Evolutionary conservation across 2,797 vertebrate species (phyloP).

Genomic region (Trematomus bernacchii): DNA sequence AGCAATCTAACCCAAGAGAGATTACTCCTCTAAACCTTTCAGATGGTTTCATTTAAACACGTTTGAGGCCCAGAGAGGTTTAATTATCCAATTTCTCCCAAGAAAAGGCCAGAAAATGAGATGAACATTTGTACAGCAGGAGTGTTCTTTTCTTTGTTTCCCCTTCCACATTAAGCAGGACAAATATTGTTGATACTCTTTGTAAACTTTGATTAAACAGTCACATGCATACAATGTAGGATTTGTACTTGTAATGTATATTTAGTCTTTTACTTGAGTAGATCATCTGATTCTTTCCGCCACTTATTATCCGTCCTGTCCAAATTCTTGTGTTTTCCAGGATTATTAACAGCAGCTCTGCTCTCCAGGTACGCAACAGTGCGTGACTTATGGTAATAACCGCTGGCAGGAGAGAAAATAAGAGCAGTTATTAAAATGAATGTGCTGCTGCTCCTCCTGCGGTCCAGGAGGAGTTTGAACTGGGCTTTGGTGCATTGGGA

Average conservation of each 20-base stretch:
- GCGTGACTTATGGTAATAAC: constrained; percentile 73
- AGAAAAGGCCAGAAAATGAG: background rate
- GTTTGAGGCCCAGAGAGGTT: background rate
- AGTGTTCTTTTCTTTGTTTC: background rate
- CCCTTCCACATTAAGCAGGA: background rate
- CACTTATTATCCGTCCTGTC: background rate
- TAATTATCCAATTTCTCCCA: background rate
- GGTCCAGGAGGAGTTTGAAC: constrained; percentile 51
- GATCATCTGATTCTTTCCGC: background rate
- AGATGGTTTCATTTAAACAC: constrained; percentile 2
- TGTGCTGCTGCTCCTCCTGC: constrained; percentile 72
- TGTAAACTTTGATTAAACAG: background rate
- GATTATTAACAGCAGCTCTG: constrained; percentile 58
- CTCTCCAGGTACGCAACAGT: constrained; percentile 73
- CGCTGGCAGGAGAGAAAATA: constrained; percentile 79
- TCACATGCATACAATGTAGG: background rate
- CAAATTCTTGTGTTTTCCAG: constrained; percentile 30
- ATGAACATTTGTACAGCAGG: background rate
- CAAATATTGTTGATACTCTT: too few species aligned
- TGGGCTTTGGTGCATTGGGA: constrained; percentile 22
- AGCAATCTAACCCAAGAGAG: background rate
- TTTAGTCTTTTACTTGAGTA: background rate
- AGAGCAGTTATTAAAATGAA: constrained; percentile 81
- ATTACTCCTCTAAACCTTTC: constrained; percentile 25
- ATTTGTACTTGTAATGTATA: background rate